phyloP scores from a whole-genome alignment of 2,888 invertebrate genomes.

The Trisateles emortualis region DNA sequence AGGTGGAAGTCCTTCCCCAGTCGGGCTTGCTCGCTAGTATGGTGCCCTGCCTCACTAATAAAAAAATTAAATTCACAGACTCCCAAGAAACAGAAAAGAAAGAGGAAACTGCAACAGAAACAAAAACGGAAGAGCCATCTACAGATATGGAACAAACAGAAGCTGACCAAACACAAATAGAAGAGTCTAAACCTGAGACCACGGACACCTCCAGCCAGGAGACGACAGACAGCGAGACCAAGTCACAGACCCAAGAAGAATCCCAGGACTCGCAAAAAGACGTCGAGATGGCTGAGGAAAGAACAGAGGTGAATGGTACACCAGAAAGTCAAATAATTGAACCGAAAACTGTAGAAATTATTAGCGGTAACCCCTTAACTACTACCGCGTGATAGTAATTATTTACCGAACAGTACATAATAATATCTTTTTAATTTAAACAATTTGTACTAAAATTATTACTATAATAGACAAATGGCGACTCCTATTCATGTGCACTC shows the following conservation, averaged over 20 bases:
- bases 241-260: conserved; percentile 42
- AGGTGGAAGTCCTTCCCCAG: too few relatives aligned
- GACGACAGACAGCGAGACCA: conserved; percentile 55
- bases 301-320: conserved; percentile 61
- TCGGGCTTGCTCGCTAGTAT: too few relatives aligned
- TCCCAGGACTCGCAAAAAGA: conserved; percentile 18
- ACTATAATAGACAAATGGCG: too few relatives aligned
- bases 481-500: too few relatives aligned
- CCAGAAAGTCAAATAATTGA: conserved; percentile 51
- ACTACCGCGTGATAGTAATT: conserved; percentile 66
- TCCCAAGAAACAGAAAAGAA: conserved; percentile 46
- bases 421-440: too few relatives aligned
- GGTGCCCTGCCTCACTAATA: too few relatives aligned
- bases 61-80: conserved; percentile 51
- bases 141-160: conserved; percentile 48
- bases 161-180: conserved; percentile 45
- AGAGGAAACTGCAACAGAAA: conserved; percentile 24
- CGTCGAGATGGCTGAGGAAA: conserved; percentile 40
- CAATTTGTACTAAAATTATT: too few relatives aligned
- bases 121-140: conserved; percentile 46
- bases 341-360: conserved; percentile 55
- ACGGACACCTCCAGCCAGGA: conserved; percentile 74
- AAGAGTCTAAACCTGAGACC: conserved; percentile 61
- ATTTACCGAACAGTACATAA: conserved; percentile 33
- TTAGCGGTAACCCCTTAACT: conserved; percentile 54